Percentiles rank a stretch among this genome's conserved stretches.
Conservation (phyloP, 2,797 vertebrate species). For the Lutjanus campechanus region DNA sequence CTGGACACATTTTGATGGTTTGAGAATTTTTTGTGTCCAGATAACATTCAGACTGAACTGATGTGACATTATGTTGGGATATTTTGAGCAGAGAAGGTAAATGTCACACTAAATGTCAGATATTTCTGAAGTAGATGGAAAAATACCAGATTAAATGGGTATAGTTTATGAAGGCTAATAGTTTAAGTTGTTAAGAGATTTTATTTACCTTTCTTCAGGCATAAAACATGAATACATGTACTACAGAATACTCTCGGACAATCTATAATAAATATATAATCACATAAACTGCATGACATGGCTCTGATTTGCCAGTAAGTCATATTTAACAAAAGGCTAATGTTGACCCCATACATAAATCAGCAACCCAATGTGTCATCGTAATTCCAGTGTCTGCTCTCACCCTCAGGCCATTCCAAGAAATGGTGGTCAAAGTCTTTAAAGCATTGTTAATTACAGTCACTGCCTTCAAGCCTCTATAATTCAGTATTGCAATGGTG, state of each 20-base stretch:
- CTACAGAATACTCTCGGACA: neutral
- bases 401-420: neutral
- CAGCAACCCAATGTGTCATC: neutral
- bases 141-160: neutral
- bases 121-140: neutral
- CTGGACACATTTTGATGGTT: neutral
- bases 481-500: neutral
- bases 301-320: neutral
- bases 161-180: neutral
- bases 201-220: too few species aligned
- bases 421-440: neutral
- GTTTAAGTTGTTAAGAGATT: neutral
- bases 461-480: slow-evolving; percentile 2
- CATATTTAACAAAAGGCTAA: neutral
- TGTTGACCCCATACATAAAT: neutral
- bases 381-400: neutral
- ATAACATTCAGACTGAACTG: neutral
- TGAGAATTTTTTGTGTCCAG: too few species aligned
- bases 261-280: neutral
- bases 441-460: slow-evolving; percentile 2
- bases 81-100: neutral
- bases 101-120: neutral
- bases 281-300: neutral
- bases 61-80: neutral
- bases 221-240: neutral